A percentile compares a stretch with the other conserved stretches of the same genome.
Conservation (phyloP, 2,113 vertebrate species). For the Sinocyclocheilus maitianheensis region DNA sequence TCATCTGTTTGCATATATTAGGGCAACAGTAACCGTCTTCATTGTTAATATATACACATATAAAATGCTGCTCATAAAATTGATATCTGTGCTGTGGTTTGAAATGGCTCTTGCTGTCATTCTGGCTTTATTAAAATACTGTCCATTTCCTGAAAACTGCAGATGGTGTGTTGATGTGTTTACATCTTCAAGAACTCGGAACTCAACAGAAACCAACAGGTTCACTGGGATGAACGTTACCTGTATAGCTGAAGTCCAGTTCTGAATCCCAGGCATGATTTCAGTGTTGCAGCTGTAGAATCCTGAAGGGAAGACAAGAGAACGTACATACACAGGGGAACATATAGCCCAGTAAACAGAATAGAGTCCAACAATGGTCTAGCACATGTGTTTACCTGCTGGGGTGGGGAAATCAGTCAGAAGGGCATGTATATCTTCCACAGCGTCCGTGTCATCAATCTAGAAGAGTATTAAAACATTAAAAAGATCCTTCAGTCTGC, state of each 20-base stretch:
- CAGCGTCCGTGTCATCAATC: conserved; percentile 97
- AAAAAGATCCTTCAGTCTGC: neutral
- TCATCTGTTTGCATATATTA: neutral
- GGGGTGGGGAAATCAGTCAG: conserved; percentile 89
- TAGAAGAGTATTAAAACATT: conserved; percentile 61
- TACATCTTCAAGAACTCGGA: too few relatives aligned
- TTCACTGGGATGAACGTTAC: conserved; percentile 67
- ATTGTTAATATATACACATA: neutral
- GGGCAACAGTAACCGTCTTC: neutral
- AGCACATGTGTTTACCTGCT: conserved; percentile 74
- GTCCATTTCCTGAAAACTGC: neutral
- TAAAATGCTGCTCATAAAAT: neutral
- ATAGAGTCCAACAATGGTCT: neutral
- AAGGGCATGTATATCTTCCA: conserved; percentile 95
- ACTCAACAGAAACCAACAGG: neutral
- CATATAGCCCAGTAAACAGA: neutral
- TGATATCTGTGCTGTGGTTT: neutral
- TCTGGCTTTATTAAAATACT: neutral
- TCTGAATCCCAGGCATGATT: conserved; percentile 96
- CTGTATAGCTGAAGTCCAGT: conserved; percentile 96
- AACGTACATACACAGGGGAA: too few relatives aligned
- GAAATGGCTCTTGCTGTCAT: neutral
- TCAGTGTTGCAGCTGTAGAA: conserved; percentile 99
- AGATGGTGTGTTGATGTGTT: too few relatives aligned
- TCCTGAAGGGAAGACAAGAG: conserved; percentile 71